These are phyloP conservation scores for Sarotherodon lohbergeri DNA, from an alignment of 2,113 vertebrate species.

Conservation along the genomic window DNA sequence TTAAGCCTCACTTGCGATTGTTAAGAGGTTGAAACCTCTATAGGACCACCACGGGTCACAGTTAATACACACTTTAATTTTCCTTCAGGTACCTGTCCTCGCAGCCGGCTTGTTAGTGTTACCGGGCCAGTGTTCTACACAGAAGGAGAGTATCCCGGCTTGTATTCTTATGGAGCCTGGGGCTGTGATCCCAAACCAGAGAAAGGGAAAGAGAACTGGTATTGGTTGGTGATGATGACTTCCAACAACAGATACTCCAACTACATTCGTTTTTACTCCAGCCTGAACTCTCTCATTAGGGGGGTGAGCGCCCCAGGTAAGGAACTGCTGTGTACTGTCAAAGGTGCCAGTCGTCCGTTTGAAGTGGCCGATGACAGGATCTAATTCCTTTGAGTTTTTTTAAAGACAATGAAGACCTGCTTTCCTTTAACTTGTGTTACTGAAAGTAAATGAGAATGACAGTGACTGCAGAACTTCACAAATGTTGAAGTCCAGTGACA, in stretches of 20 bases:
- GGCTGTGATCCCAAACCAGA: constrained; percentile 67
- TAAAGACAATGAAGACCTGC: neutral
- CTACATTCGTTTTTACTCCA: constrained; percentile 59
- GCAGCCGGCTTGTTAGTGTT: constrained; percentile 43
- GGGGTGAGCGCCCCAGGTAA: constrained; percentile 38
- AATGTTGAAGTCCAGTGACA: neutral
- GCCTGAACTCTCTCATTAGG: constrained; percentile 47
- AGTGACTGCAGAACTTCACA: neutral
- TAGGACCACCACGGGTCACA: accelerated
- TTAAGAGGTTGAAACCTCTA: neutral
- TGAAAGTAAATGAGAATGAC: neutral
- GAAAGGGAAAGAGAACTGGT: constrained; percentile 58
- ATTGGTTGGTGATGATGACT: constrained; percentile 65
- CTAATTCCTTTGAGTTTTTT: neutral
- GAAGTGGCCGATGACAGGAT: neutral
- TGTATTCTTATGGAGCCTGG: constrained; percentile 65
- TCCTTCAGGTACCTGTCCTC: constrained; percentile 53
- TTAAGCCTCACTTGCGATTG: neutral
- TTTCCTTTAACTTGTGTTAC: neutral
- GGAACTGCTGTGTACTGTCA: neutral
- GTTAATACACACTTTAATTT: neutral
- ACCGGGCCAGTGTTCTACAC: constrained; percentile 42
- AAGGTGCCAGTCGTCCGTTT: neutral
- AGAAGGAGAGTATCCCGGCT: constrained; percentile 52
- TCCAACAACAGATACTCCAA: constrained; percentile 40